phyloP scores from a whole-genome alignment of 2,113 vertebrate species.

The Tragulus kanchil region DNA sequence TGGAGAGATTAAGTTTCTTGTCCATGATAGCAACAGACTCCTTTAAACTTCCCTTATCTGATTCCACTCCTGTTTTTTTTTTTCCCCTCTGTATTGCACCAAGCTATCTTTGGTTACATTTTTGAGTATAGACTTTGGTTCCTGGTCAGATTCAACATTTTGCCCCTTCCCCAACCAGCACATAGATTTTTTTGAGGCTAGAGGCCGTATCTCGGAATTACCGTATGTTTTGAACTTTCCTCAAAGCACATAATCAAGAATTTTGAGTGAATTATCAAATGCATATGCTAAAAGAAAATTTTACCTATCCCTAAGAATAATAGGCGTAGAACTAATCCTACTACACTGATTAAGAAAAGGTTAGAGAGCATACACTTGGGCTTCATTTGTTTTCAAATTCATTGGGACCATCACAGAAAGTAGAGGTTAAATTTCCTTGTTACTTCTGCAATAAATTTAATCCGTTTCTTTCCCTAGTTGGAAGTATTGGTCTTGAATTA shows the following conservation, averaged over 20 bases:
- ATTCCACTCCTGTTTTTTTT: background rate
- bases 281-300: background rate
- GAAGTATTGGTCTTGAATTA: constrained; percentile 29
- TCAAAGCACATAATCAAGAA: background rate
- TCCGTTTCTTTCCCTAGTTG: background rate
- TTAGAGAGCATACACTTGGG: background rate
- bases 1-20: background rate
- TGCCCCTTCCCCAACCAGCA: background rate
- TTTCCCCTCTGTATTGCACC: background rate
- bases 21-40: background rate
- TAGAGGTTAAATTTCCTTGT: background rate
- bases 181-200: background rate
- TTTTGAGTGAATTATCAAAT: background rate
- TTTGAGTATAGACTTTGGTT: background rate
- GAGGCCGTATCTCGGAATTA: background rate
- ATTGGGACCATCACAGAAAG: background rate
- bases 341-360: background rate
- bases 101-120: background rate
- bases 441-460: background rate
- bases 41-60: background rate
- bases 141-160: background rate
- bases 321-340: background rate
- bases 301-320: background rate
- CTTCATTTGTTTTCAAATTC: background rate
- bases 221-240: background rate